A percentile compares a stretch with the other conserved stretches of the same genome.
phyloP scores from a whole-genome alignment of 2,888 invertebrate species.

The Zhengitettix transpicula region DNA sequence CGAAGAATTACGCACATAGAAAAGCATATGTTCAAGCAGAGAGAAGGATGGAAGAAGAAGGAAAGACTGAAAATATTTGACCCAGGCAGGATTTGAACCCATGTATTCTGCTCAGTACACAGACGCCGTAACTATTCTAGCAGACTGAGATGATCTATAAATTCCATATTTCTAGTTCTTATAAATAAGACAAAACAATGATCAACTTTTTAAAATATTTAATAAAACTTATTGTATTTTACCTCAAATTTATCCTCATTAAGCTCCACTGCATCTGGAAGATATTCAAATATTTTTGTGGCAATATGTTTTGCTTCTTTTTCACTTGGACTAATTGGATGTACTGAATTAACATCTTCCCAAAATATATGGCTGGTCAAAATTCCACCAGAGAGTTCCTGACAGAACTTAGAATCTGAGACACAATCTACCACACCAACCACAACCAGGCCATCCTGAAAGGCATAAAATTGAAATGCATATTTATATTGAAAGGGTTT shows the following conservation, averaged over 20 bases:
- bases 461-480: not conserved
- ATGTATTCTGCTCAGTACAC: no score
- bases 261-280: slow-evolving; percentile 43
- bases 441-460: slow-evolving; percentile 23
- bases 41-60: no score
- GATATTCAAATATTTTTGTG: slow-evolving; percentile 35
- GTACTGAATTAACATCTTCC: slow-evolving; percentile 16
- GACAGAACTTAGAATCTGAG: slow-evolving; percentile 27
- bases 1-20: no score
- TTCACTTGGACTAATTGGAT: slow-evolving; percentile 17
- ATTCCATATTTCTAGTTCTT: no score
- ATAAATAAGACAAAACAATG: no score
- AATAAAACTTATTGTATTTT: slow-evolving; percentile 13
- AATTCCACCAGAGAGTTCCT: slow-evolving; percentile 22
- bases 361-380: slow-evolving; percentile 22
- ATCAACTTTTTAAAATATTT: not conserved
- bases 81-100: no score
- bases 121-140: no score
- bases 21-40: no score
- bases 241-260: slow-evolving; percentile 42
- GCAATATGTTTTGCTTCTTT: slow-evolving; percentile 36
- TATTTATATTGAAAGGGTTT: no score
- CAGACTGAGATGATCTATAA: no score
- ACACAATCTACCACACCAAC: slow-evolving; percentile 36
- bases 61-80: no score